Conservation (phyloP, 1,140 invertebrate species). For the Rhopalosiphum maidis region DNA sequence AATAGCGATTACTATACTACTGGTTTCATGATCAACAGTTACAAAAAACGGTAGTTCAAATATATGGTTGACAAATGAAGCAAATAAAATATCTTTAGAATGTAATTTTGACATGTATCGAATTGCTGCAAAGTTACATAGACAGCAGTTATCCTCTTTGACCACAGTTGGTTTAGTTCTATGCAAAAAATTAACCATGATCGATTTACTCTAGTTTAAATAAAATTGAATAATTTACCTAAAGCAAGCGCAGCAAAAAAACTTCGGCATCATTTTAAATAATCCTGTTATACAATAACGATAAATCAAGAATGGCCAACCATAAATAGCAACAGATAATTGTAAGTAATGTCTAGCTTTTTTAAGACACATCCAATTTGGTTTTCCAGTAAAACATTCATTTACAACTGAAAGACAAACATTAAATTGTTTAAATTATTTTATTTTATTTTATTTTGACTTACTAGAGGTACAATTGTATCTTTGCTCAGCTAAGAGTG, state of each 20-base stretch:
- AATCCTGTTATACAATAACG: conserved; percentile 76
- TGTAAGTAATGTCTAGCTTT: conserved; percentile 78
- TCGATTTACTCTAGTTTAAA: not conserved
- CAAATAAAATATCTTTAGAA: conserved; percentile 83
- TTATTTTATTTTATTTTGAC: conserved; percentile 6
- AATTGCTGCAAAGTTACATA: conserved; percentile 85
- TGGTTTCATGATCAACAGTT: conserved; percentile 80
- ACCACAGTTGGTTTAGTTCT: conserved; percentile 74
- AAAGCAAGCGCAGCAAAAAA: conserved; percentile 78
- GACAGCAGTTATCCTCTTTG: conserved; percentile 87
- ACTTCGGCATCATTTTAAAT: conserved; percentile 73
- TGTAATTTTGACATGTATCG: conserved; percentile 76
- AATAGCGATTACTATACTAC: conserved; percentile 83
- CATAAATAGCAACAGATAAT: conserved; percentile 83
- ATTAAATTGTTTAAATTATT: not conserved
- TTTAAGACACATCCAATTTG: conserved; percentile 81
- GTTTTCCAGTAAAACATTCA: conserved; percentile 69
- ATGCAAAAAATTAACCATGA: conserved; percentile 59
- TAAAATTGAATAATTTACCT: conserved; percentile 66
- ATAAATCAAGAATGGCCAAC: conserved; percentile 88
- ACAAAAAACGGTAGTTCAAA: conserved; percentile 91
- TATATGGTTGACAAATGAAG: conserved; percentile 85
- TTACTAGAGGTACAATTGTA: conserved; percentile 73
- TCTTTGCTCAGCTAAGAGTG: conserved; percentile 72
- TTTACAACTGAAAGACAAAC: conserved; percentile 64